Evolutionary conservation across 2,113 vertebrate genomes (phyloP).

Genomic region (Sinocyclocheilus grahami): DNA sequence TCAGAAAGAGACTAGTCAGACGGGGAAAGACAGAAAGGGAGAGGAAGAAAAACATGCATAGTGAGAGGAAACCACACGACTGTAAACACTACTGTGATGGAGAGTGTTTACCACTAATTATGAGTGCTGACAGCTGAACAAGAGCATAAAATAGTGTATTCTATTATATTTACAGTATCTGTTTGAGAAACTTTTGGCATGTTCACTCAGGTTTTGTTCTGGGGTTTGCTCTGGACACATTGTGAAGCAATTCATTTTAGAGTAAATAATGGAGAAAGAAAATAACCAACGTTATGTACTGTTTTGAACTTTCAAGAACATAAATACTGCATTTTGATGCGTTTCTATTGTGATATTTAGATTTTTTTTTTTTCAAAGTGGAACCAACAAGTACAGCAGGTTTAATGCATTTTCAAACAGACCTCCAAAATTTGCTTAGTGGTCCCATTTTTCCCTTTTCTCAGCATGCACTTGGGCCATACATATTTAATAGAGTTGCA

Average conservation of each 20-base stretch:
- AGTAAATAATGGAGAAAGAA: background rate
- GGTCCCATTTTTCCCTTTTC: background rate
- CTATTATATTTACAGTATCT: background rate
- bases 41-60: background rate
- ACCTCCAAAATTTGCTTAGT: background rate
- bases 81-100: background rate
- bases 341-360: background rate
- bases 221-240: background rate
- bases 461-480: background rate
- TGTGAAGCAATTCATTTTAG: background rate
- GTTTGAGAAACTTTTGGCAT: background rate
- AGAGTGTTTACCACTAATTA: conserved; percentile 9
- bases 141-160: background rate
- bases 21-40: background rate
- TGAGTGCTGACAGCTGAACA: background rate
- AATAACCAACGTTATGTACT: background rate
- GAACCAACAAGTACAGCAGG: background rate
- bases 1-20: background rate
- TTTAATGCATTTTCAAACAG: background rate
- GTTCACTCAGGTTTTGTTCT: background rate
- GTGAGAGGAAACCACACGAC: background rate
- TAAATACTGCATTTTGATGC: background rate
- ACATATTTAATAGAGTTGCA: background rate
- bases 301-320: background rate
- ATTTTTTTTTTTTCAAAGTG: background rate